phyloP scores from a whole-genome alignment of 1,140 invertebrate genomes.

The Drosophila asahinai region DNA sequence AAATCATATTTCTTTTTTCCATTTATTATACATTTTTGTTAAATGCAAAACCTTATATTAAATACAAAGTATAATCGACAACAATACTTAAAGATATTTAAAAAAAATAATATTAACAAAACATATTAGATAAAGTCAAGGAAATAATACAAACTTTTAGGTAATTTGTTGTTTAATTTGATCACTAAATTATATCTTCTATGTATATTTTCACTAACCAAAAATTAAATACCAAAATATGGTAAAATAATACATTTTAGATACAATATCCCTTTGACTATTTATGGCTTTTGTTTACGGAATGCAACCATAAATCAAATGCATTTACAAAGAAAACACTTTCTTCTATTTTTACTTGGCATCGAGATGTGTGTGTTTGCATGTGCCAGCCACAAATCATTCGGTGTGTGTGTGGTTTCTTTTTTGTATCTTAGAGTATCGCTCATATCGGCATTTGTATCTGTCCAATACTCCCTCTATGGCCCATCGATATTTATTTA shows the following conservation, averaged over 20 bases:
- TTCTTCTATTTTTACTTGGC: constrained; percentile 31
- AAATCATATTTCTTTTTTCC: no score
- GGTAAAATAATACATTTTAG: neutral
- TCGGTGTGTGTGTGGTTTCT: neutral
- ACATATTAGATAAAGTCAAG: no score
- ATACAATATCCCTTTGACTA: neutral
- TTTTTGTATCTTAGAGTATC: constrained; percentile 16
- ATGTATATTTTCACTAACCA: no score
- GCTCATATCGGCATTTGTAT: neutral
- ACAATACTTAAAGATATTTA: no score
- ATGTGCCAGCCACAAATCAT: constrained; percentile 25
- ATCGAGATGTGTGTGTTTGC: constrained; percentile 1
- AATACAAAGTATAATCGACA: neutral
- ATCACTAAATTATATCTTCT: neutral
- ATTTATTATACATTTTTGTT: neutral
- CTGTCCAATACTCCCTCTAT: neutral
- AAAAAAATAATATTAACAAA: no score
- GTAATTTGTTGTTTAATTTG: no score
- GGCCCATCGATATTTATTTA: constrained; percentile 40
- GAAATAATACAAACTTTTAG: neutral
- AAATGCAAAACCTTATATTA: neutral
- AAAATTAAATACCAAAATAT: neutral
- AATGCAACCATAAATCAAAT: constrained; percentile 28
- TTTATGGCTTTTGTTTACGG: constrained; percentile 16
- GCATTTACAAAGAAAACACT: constrained; percentile 30